These are phyloP conservation scores for Germaria angustata DNA, from an alignment of 2,888 invertebrate species.

Conservation along the genomic window DNA sequence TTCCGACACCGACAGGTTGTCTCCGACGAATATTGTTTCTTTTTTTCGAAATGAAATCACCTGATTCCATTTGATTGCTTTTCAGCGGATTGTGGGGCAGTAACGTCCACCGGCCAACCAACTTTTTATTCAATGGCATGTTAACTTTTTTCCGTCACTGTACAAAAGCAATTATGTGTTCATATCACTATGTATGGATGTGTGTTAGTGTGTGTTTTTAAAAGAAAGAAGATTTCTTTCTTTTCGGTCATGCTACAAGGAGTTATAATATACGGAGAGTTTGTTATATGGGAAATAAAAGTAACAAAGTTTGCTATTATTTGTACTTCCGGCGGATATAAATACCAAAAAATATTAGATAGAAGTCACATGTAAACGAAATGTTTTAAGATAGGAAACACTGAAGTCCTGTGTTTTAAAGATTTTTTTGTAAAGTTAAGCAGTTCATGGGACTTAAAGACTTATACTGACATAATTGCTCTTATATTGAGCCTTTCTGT, in stretches of 20 bases:
- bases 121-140: too few species aligned
- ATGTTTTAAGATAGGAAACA: neutral
- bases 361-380: neutral
- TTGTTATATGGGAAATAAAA: constrained; percentile 20
- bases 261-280: constrained; percentile 7
- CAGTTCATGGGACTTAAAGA: neutral
- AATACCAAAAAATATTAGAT: constrained; percentile 39
- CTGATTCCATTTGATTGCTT: too few species aligned
- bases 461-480: neutral
- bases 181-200: neutral
- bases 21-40: too few species aligned
- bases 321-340: constrained; percentile 55
- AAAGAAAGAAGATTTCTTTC: neutral
- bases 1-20: too few species aligned
- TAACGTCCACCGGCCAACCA: too few species aligned
- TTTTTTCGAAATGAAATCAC: too few species aligned
- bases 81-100: too few species aligned
- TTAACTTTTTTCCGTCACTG: neutral
- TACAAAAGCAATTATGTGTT: constrained; percentile 19
- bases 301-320: constrained; percentile 56
- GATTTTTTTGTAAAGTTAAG: neutral
- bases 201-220: neutral
- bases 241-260: constrained; percentile 25
- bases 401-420: neutral
- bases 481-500: neutral